These are phyloP conservation scores for Piprites chloris DNA, from an alignment of 2,113 vertebrate genomes.

Conservation along the genomic window DNA sequence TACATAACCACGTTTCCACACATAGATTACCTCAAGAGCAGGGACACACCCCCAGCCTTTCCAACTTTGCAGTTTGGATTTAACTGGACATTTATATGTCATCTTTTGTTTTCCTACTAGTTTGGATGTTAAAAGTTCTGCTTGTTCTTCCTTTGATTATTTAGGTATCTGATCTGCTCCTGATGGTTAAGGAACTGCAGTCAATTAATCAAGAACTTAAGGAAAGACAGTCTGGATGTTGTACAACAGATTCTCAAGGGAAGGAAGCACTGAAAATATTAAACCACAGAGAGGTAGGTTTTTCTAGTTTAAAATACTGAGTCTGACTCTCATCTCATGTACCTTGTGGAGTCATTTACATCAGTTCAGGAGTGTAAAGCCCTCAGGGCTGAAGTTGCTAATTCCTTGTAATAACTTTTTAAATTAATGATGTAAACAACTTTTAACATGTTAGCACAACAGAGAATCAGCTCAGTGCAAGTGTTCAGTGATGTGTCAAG, in stretches of 20 bases:
- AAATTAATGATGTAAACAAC: conserved; percentile 32
- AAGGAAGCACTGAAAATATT: conserved; percentile 16
- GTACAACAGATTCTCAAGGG: not conserved
- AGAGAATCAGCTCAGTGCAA: not conserved
- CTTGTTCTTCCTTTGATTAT: not conserved
- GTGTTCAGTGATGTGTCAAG: not conserved
- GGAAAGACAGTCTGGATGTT: conserved; percentile 61
- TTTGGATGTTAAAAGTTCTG: not conserved
- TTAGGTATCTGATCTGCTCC: conserved; percentile 84
- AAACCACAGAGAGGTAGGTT: conserved; percentile 61
- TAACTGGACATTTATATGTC: not conserved
- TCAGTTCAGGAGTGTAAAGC: not conserved
- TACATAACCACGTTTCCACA: not conserved
- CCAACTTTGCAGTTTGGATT: not conserved
- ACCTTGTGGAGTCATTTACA: not conserved
- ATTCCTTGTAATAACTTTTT: conserved; percentile 25
- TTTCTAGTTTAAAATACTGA: not conserved
- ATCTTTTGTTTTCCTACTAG: not conserved
- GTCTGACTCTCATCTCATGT: not conserved
- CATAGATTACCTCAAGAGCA: not conserved
- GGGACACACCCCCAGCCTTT: not conserved
- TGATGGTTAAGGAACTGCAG: conserved; percentile 76
- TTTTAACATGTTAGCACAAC: not conserved
- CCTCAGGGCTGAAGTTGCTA: not conserved
- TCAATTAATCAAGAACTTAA: conserved; percentile 76